Base-by-base conservation (phyloP, 2,888 invertebrate genomes). In the Tanypteryx hageni region DNA sequence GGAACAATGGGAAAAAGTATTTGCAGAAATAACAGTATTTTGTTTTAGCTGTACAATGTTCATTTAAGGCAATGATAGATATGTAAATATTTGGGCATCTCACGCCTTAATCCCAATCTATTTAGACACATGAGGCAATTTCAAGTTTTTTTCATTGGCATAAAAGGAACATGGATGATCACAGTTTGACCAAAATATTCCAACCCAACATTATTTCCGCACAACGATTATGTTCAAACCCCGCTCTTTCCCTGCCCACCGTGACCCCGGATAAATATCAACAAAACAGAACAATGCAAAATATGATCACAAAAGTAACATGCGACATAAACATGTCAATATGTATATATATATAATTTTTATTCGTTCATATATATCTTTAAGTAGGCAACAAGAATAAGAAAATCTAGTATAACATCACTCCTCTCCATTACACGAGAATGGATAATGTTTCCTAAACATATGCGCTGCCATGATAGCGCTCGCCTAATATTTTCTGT, bases 11-110 rank as follows among this genome's bases (percentile, higher is more conserved):
- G 82, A 89, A 82, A 92, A 92, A 92, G 85, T 92, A 86, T 92
- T 92, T 89, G 85, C 92, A 64, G 85, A 92, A 76, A 92, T 92
- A 92, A 92, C 82, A 64, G 58, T 91, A 92, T 92, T 92, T 92
- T 89, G 84, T 92, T 93, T 93, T 91, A 93, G 93, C 92, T 92
- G 93, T 93, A 93, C 92, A 93, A 92, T 76, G 76, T 92, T 92
- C 89, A 92, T 93, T 89, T 93, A 93, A 93, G 93, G 93, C 93
- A 93, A 93, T 93, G 92, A 93, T 93, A 93, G 93, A 93, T 93
- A 93, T 93, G 93, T 93, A 92, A 92, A 93, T 93, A 81, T 92
- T 92, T 92, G 92, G 93, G 92, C 93, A 93, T 92, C 92, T 93
- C 92, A 93, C 92, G 92, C 92, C 93, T 86, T 92, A 92, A 85